phyloP scores from a whole-genome alignment of 2,888 invertebrate genomes.

The Leptogaster cylindrica region DNA sequence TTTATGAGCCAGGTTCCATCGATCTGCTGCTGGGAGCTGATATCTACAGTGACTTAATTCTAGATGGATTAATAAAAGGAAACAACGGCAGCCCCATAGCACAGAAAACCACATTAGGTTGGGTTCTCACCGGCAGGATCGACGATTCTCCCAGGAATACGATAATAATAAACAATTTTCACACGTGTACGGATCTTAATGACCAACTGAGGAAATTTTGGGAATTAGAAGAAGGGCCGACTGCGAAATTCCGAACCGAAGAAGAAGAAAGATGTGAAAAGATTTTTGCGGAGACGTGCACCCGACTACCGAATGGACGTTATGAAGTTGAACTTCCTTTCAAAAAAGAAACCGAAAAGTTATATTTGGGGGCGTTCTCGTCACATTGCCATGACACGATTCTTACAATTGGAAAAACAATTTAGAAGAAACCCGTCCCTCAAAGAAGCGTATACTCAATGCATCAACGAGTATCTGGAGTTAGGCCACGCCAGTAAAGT shows the following conservation, averaged over 20 bases:
- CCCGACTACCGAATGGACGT: not conserved
- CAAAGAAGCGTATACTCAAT: constrained; percentile 41
- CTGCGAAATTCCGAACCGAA: not conserved
- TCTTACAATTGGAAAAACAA: not conserved
- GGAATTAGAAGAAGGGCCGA: not conserved
- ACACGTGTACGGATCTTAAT: too few species aligned
- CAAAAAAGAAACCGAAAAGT: not conserved
- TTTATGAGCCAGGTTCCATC: not conserved
- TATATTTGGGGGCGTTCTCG: not conserved
- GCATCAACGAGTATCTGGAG: constrained; percentile 48
- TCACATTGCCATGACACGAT: not conserved
- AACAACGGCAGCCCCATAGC: not conserved
- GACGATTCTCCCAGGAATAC: not conserved
- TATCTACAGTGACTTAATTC: not conserved
- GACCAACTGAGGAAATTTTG: too few species aligned
- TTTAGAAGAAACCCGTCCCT: not conserved
- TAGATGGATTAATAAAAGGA: not conserved
- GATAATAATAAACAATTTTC: too few species aligned
- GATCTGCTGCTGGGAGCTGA: constrained; percentile 3
- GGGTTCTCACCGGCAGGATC: not conserved
- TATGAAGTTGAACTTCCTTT: not conserved
- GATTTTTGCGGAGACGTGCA: not conserved
- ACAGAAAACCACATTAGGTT: not conserved
- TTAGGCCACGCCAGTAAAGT: too few species aligned
- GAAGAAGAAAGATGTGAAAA: not conserved